Conservation (phyloP, 2,113 vertebrate species). For the Alectura lathami region DNA sequence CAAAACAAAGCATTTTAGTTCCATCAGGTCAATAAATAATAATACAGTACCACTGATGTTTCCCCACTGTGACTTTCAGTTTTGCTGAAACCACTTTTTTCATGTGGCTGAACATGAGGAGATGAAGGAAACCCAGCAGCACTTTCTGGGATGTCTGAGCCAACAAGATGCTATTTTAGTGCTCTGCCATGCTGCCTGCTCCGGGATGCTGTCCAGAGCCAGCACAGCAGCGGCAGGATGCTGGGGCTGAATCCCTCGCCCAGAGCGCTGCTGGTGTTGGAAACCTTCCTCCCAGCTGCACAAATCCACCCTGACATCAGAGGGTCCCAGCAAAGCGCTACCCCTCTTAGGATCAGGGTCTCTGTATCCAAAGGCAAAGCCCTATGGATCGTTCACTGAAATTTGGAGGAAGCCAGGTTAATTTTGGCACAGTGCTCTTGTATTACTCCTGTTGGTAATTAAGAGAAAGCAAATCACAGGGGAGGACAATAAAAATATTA, state of each 20-base stretch:
- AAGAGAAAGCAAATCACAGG: constrained; percentile 45
- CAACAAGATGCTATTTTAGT: background rate
- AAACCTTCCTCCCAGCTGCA: background rate
- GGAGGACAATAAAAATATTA: constrained; percentile 52
- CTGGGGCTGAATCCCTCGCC: background rate
- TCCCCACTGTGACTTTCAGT: background rate
- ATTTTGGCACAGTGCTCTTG: constrained; percentile 26
- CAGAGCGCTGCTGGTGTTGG: background rate
- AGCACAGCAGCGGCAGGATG: accelerated
- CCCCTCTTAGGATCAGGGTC: background rate
- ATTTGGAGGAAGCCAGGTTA: constrained; percentile 19
- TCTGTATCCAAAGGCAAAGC: background rate
- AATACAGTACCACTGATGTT: background rate
- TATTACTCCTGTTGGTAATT: constrained; percentile 61
- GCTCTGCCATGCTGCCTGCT: background rate
- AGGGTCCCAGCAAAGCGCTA: background rate
- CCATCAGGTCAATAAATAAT: background rate
- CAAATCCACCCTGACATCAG: background rate
- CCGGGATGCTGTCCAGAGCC: background rate
- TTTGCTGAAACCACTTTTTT: background rate
- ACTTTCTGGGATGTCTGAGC: background rate
- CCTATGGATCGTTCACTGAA: background rate
- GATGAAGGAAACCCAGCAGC: background rate
- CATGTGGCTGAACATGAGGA: background rate
- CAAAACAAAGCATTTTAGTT: background rate